Percentiles rank a stretch among this genome's conserved stretches.
These are phyloP conservation scores for Corbicula japonica DNA, from an alignment of 2,888 invertebrate genomes.

Conservation along the genomic window DNA sequence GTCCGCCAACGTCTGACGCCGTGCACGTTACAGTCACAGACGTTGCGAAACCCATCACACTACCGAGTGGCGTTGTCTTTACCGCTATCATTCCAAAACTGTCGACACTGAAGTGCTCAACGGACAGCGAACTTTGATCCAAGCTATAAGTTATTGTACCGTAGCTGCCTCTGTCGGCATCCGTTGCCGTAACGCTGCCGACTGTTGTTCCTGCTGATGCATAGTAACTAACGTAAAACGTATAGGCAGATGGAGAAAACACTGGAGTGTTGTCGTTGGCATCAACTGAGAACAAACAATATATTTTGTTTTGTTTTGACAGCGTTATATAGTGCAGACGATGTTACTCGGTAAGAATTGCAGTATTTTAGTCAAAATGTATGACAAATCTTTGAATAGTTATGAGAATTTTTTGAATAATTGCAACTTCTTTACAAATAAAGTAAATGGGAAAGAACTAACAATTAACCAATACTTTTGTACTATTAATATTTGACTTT, in stretches of 20 bases:
- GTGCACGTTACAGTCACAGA: constrained; percentile 5
- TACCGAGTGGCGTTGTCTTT: constrained; percentile 22
- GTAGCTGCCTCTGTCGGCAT: constrained; percentile 45
- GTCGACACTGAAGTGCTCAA: constrained; percentile 46
- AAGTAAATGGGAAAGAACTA: no score
- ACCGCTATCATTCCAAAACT: constrained; percentile 41
- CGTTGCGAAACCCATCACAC: constrained; percentile 11
- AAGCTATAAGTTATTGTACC: constrained; percentile 41
- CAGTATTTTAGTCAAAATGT: no score
- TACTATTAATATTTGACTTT: no score
- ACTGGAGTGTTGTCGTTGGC: constrained; percentile 64
- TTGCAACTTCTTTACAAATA: no score
- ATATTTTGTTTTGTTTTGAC: no score
- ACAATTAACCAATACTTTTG: no score
- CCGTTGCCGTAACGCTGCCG: constrained; percentile 43
- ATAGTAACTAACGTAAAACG: constrained; percentile 44
- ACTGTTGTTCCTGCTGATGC: constrained; percentile 32
- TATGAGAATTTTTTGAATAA: no score
- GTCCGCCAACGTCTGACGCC: constrained; percentile 23
- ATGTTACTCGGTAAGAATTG: no score
- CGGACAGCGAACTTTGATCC: constrained; percentile 37
- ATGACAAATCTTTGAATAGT: no score
- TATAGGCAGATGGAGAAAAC: constrained; percentile 59
- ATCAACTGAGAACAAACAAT: constrained; percentile 17
- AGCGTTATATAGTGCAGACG: no score